Conservation (phyloP, 2,113 vertebrate species). For the Hucho hucho region DNA sequence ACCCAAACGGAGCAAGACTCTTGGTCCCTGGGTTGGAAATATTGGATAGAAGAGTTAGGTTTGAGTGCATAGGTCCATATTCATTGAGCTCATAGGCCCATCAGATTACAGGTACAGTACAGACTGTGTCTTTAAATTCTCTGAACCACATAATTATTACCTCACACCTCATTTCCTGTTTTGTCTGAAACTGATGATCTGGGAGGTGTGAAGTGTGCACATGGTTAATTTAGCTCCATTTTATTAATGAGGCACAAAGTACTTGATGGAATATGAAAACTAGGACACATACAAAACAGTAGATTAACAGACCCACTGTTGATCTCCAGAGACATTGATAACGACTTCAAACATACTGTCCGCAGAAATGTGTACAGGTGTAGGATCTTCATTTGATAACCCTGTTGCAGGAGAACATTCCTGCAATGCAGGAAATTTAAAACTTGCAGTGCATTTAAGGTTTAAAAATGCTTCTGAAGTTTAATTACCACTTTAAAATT, state of each 20-base stretch:
- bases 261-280: constrained; percentile 10
- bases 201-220: neutral
- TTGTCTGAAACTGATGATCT: constrained; percentile 27
- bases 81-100: constrained; percentile 14
- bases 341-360: neutral
- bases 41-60: too few species aligned
- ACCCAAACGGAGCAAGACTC: neutral
- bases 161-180: constrained; percentile 43
- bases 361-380: neutral
- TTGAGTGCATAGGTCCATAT: constrained; percentile 11
- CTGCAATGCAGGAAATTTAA: too few species aligned
- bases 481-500: too few species aligned
- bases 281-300: neutral
- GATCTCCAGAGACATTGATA: neutral
- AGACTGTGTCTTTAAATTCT: constrained; percentile 42
- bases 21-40: too few species aligned
- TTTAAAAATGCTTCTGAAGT: too few species aligned
- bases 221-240: constrained; percentile 39
- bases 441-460: too few species aligned
- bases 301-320: constrained; percentile 1
- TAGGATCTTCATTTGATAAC: too few species aligned
- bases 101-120: constrained; percentile 36
- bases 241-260: constrained; percentile 48
- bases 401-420: too few species aligned
- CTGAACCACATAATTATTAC: constrained; percentile 18